Percentiles rank a stretch among this genome's conserved stretches.
These are phyloP conservation scores for Watsonalla cultraria DNA, from an alignment of 2,888 invertebrate genomes.

Conservation along the genomic window DNA sequence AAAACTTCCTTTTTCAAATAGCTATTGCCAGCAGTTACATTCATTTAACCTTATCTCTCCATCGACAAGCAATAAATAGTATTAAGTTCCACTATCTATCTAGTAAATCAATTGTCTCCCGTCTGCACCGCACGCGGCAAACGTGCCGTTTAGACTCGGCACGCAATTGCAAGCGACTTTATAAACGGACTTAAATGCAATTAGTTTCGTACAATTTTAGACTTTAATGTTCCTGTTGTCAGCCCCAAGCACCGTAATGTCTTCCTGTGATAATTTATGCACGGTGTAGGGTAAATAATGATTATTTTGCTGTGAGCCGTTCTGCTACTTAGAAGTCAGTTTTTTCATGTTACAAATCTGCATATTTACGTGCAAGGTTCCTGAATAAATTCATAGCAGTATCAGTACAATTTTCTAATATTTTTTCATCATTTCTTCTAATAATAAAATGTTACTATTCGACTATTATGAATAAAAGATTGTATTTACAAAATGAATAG, in stretches of 20 bases:
- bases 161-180: slow-evolving; percentile 26
- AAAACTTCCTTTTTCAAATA: background rate
- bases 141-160: slow-evolving; percentile 15
- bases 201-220: slow-evolving; percentile 67
- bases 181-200: slow-evolving; percentile 46
- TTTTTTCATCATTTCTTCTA: too few relatives aligned
- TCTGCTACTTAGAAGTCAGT: slow-evolving; percentile 7
- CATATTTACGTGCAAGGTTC: too few relatives aligned
- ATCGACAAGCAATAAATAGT: background rate
- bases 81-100: background rate
- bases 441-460: too few relatives aligned
- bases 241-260: slow-evolving; percentile 49
- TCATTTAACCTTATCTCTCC: background rate
- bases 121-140: slow-evolving; percentile 13
- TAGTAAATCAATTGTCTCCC: slow-evolving; percentile 2
- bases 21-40: background rate
- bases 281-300: slow-evolving; percentile 44
- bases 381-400: too few relatives aligned
- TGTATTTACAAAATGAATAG: too few relatives aligned
- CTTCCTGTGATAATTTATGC: slow-evolving; percentile 60
- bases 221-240: slow-evolving; percentile 55
- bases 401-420: too few relatives aligned
- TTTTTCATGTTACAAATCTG: too few relatives aligned
- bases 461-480: too few relatives aligned
- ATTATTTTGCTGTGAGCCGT: slow-evolving; percentile 30